Base-by-base conservation (phyloP, 2,888 invertebrate genomes). In the Loripinus fragilis region DNA sequence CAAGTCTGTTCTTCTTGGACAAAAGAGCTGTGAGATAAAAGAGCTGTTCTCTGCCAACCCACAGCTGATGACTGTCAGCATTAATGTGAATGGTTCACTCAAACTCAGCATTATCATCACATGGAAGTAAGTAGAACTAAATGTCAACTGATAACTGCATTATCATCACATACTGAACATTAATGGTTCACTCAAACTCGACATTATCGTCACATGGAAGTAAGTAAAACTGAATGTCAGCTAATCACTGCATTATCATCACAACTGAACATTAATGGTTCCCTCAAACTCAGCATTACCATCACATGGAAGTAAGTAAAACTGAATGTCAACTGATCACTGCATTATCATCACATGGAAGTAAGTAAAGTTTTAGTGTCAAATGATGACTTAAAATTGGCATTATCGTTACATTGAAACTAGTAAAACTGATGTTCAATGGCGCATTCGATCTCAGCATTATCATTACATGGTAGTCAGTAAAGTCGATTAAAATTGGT, bases 41-140 rank as follows among this genome's bases (percentile, higher is more conserved):
- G 95, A 95, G 81, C 92, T 95, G 67, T 95, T 95, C 89, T 94
- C 94, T n/a, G 94, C 95, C 7, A 94, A 95, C 81, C 95, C 95
- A 0, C 95, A 95, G 89, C 91, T 95, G 72, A 94, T 95, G 94
- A 95, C 95, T 0, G 94, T 95, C 90, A 95, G 94, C 88, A 92
- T 95, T 80, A 95, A 95, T 89, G 93, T 94, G 17, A 94, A 94
- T 86, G 95, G 95, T 76, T 95, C 95, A 7, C 93, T 95, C 82
- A 95, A 95, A 90, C 93, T 95, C 68, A 94, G 94, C 85, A 88
- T 95, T 73, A 92, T 95, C 72, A 94, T 95, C 78, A 94, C 94
- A 7, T 95, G 95, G 95, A 94, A 95, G 95, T 95, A 90, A 92
- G 95, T 88, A 8, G n/a, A n/a, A 30, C 17, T 23, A n/a, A 7